Conservation (phyloP, 2,888 invertebrate genomes). For the Periphyllus acericola region DNA sequence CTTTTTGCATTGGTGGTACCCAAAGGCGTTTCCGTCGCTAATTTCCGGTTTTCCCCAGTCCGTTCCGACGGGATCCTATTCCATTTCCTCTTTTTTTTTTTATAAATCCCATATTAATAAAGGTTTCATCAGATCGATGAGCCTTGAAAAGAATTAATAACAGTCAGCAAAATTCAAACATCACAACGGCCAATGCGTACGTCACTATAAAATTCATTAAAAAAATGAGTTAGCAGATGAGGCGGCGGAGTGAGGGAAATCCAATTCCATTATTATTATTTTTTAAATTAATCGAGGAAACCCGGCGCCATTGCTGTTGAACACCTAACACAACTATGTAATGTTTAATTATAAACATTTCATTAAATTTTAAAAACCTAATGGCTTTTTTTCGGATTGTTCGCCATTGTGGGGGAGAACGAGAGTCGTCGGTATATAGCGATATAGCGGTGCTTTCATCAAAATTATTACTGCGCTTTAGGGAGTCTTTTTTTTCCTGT, state of each 20-base stretch:
- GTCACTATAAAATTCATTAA: slow-evolving; percentile 59
- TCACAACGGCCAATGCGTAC: slow-evolving; percentile 7
- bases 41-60: slow-evolving; percentile 43
- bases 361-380: slow-evolving; percentile 61
- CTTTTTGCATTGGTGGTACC: slow-evolving; percentile 18
- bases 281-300: slow-evolving; percentile 61
- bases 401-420: neutral
- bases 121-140: slow-evolving; percentile 45
- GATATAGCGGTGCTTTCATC: slow-evolving; percentile 32
- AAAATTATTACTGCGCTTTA: slow-evolving; percentile 58
- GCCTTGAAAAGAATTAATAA: slow-evolving; percentile 56
- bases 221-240: slow-evolving; percentile 42
- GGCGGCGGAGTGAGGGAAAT: slow-evolving; percentile 23
- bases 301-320: slow-evolving; percentile 46
- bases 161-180: slow-evolving; percentile 40
- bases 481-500: slow-evolving; percentile 22
- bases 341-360: slow-evolving; percentile 61
- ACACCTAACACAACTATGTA: slow-evolving; percentile 56
- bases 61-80: slow-evolving; percentile 10
- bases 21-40: slow-evolving; percentile 54
- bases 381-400: slow-evolving; percentile 58
- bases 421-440: neutral
- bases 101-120: slow-evolving; percentile 54
- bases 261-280: slow-evolving; percentile 62
- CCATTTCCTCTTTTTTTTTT: slow-evolving; percentile 44